phyloP scores from a whole-genome alignment of 2,888 invertebrate species.

The Osedax frankpressi region DNA sequence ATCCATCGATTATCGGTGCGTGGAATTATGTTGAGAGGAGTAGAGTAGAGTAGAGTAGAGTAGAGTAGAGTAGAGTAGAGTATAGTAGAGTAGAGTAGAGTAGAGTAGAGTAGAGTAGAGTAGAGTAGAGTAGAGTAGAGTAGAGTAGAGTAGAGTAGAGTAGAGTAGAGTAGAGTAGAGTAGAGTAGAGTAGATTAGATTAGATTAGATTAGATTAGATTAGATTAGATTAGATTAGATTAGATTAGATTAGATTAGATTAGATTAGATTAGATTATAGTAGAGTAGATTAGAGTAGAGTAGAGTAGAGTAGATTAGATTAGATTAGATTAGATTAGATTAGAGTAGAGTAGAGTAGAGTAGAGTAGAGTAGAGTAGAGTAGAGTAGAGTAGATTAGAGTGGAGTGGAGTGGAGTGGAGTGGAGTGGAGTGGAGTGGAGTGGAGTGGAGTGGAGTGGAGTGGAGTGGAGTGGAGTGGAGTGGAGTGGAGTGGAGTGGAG shows the following conservation, averaged over 20 bases:
- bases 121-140: not conserved
- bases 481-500: too few relatives aligned
- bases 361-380: not conserved
- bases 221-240: too few relatives aligned
- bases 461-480: not conserved
- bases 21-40: not conserved
- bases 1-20: too few relatives aligned
- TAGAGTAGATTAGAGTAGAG: too few relatives aligned
- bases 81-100: too few relatives aligned
- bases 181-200: too few relatives aligned
- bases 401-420: not conserved
- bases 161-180: too few relatives aligned
- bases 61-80: not conserved
- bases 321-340: too few relatives aligned
- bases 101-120: not conserved
- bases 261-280: too few relatives aligned
- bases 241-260: not conserved
- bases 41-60: not conserved
- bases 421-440: not conserved
- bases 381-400: not conserved
- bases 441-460: not conserved
- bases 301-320: too few relatives aligned
- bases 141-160: not conserved
- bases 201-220: too few relatives aligned
- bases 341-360: too few relatives aligned